Evolutionary conservation across 2,797 vertebrate genomes (phyloP).

Genomic region (Lagodon rhomboides): DNA sequence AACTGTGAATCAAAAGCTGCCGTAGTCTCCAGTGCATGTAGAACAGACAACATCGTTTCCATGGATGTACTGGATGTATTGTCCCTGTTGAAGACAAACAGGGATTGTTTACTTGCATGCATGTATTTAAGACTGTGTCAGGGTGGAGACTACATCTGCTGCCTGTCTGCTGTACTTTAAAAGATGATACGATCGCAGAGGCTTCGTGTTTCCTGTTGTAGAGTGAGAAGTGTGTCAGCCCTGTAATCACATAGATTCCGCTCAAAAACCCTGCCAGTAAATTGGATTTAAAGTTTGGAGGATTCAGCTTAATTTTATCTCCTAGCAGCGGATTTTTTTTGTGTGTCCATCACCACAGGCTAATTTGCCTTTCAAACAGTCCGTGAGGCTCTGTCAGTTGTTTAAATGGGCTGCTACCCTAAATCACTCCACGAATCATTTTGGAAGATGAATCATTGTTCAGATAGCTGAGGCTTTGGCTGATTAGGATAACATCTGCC

Average conservation of each 20-base stretch:
- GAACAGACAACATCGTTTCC: no score
- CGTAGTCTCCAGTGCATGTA: no score
- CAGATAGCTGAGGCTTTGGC: constrained; percentile 38
- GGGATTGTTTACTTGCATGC: neutral
- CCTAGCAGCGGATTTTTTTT: constrained; percentile 2
- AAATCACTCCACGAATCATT: constrained; percentile 59
- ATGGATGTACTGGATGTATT: neutral
- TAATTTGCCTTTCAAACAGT: constrained; percentile 52
- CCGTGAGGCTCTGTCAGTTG: constrained; percentile 39
- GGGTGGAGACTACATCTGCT: neutral
- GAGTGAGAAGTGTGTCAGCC: neutral
- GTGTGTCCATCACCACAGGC: constrained; percentile 36
- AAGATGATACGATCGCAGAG: neutral
- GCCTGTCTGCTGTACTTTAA: constrained; percentile 4
- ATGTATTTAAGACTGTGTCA: neutral
- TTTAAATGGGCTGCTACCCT: constrained; percentile 41
- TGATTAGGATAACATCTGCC: constrained; percentile 54
- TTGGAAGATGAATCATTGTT: constrained; percentile 51
- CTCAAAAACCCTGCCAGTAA: constrained; percentile 19
- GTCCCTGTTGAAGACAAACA: neutral
- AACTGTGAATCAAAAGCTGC: neutral
- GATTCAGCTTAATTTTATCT: constrained; percentile 39
- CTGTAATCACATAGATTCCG: constrained; percentile 2
- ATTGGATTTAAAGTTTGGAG: constrained; percentile 48
- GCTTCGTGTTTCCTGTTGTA: constrained; percentile 9